These are phyloP conservation scores for Campoplex capitator DNA, from an alignment of 2,888 invertebrate genomes.

Conservation along the genomic window DNA sequence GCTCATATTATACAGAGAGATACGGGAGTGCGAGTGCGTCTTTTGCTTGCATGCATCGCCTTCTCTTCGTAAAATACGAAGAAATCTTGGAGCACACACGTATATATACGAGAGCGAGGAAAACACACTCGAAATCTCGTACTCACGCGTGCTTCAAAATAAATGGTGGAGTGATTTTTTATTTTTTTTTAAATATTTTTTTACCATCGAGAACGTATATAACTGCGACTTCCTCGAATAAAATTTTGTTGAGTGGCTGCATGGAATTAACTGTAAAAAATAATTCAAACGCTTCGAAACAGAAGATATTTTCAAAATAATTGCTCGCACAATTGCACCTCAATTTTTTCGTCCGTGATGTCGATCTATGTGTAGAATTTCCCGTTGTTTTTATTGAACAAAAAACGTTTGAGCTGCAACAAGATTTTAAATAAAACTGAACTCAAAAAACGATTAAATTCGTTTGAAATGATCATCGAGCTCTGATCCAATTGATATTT, in stretches of 20 bases:
- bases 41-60: slow-evolving; percentile 32
- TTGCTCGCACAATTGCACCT: neutral
- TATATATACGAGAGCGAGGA: neutral
- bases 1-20: slow-evolving; percentile 64
- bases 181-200: neutral
- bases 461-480: too few relatives aligned
- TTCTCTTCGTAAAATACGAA: slow-evolving; percentile 25
- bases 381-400: neutral
- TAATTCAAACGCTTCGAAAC: neutral
- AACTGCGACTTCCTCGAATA: slow-evolving; percentile 46
- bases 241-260: slow-evolving; percentile 19
- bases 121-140: slow-evolving; percentile 27
- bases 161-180: slow-evolving; percentile 9
- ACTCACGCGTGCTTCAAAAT: slow-evolving; percentile 36
- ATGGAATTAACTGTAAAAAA: neutral
- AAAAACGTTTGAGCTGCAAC: neutral
- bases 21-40: slow-evolving; percentile 65
- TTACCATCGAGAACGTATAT: slow-evolving; percentile 14
- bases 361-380: too few relatives aligned
- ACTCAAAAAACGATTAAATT: neutral
- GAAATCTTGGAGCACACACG: neutral
- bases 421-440: neutral
- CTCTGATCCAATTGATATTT: too few relatives aligned
- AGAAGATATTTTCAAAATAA: neutral
- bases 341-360: too few relatives aligned